These are phyloP conservation scores for Oegoconia quadripuncta DNA, from an alignment of 2,888 invertebrate species.

Conservation along the genomic window DNA sequence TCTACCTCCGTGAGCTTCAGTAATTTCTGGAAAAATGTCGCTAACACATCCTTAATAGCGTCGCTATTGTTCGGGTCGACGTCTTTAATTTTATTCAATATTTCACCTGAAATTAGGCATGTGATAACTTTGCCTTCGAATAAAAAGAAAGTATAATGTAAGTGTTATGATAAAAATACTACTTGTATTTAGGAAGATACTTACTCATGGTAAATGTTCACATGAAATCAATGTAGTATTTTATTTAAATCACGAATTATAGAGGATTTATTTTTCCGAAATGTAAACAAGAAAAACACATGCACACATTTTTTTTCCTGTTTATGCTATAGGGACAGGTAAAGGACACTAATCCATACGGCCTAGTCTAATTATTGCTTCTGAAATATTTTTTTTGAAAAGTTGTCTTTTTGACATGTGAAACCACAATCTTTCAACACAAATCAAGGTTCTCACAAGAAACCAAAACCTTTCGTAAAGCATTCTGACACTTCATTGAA, in stretches of 20 bases:
- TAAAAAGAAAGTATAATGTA: too few relatives aligned
- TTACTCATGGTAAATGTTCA: constrained; percentile 30
- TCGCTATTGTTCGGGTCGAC: constrained; percentile 62
- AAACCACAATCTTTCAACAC: too few relatives aligned
- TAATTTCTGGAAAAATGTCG: constrained; percentile 51
- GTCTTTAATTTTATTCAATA: constrained; percentile 53
- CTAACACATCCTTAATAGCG: constrained; percentile 54
- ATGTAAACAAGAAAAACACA: neutral
- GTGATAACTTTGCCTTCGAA: too few relatives aligned
- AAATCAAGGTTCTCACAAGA: too few relatives aligned
- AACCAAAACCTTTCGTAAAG: too few relatives aligned
- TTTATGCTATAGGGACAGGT: too few relatives aligned
- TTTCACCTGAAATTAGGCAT: constrained; percentile 60
- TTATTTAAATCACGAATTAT: neutral
- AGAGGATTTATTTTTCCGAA: neutral
- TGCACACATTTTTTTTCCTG: too few relatives aligned
- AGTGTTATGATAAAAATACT: neutral
- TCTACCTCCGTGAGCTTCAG: constrained; percentile 41
- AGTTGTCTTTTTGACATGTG: too few relatives aligned
- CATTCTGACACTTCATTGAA: too few relatives aligned
- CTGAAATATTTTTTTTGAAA: too few relatives aligned
- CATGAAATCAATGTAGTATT: neutral
- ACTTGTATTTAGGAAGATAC: constrained; percentile 12
- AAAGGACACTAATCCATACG: too few relatives aligned
- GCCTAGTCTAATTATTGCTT: too few relatives aligned